Percentiles rank a stretch among this genome's conserved stretches.
These are phyloP conservation scores for Carpatolechia fugitivella DNA, from an alignment of 2,888 invertebrate genomes.

Conservation along the genomic window DNA sequence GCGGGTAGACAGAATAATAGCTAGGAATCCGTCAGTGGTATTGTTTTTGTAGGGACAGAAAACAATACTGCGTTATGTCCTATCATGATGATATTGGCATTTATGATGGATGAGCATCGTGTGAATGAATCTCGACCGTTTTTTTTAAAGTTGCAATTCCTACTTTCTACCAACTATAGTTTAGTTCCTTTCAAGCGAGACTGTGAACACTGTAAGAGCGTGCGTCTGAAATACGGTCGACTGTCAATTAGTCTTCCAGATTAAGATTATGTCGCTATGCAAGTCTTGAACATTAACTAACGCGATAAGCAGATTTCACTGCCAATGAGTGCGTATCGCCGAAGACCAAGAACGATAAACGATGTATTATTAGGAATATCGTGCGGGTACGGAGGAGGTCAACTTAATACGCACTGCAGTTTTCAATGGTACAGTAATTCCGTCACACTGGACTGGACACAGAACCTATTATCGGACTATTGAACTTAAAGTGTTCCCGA, in stretches of 20 bases:
- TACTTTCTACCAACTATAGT: not conserved
- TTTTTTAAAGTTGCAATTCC: not conserved
- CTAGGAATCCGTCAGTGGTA: not conserved
- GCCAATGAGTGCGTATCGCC: conserved; percentile 31
- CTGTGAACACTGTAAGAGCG: not conserved
- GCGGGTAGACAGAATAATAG: conserved; percentile 1
- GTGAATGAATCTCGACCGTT: not conserved
- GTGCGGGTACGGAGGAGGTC: conserved; percentile 55
- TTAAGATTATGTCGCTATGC: conserved; percentile 2
- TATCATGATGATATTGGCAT: conserved; percentile 5
- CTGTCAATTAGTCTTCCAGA: not conserved
- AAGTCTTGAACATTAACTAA: not conserved
- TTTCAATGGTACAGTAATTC: conserved; percentile 51
- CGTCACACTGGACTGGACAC: conserved; percentile 25
- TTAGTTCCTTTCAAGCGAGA: not conserved
- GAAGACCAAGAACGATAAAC: conserved; percentile 50
- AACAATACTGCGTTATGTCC: conserved; percentile 7
- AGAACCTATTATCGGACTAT: conserved; percentile 52
- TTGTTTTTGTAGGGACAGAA: conserved; percentile 1
- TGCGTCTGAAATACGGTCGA: not conserved
- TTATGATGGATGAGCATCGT: not conserved
- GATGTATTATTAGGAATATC: conserved; percentile 63
- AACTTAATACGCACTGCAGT: conserved; percentile 52
- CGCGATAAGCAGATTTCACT: conserved; percentile 6
- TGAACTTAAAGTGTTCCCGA: conserved; percentile 46